Base-by-base conservation (phyloP, 2,888 invertebrate species). In the Proisotoma minuta region DNA sequence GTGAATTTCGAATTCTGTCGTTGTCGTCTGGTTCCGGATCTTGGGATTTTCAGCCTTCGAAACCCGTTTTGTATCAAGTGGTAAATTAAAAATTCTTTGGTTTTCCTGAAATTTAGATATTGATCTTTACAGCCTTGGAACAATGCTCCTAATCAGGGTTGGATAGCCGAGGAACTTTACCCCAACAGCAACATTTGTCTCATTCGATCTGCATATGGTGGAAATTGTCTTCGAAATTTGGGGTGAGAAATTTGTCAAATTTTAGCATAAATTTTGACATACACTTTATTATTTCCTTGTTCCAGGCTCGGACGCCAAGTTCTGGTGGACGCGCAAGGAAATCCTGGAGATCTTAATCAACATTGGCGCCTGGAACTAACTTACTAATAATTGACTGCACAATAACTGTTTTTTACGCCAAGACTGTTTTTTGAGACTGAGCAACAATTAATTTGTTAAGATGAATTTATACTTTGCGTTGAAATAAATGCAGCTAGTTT, bases 131-230 rank as follows among this genome's bases (percentile, higher is more conserved):
- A 59, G 59, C 15, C 26, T 2, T 4, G 50, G 12, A 20, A 22
- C 2, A 18, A 22, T 39, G 56, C 26, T 3, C 22, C 26, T 15
- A 54, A 50, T 26, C 60, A 60, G 23, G 10, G 26, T 34, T 60
- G 54, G 54, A 8, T 49, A 1, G 60, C 60, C 15, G 60, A 60
- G 53, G 60, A 60, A 56, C 48, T 60, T 20, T 27, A 50, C 49
- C 60, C 60, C 12, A 60, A 60, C 23, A 56, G 49, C n/a, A 60
- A 56, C 18, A 60, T 60, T 39, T 60, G 60, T 28, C 18, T 60
- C 15, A 60, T 60, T 29, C 53, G 48, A 47, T 47, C 53, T 8
- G 27, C 34, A 23, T 24, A 29, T 29, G 54, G 51, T 29, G 54
- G 59, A 43, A 43, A 10, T 8, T 60, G 60, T 23, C 34, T 60